Evolutionary conservation across 2,888 invertebrate genomes (phyloP), one percentile per base, ranked within the genome.

Genomic region (Adineta ricciae): DNA sequence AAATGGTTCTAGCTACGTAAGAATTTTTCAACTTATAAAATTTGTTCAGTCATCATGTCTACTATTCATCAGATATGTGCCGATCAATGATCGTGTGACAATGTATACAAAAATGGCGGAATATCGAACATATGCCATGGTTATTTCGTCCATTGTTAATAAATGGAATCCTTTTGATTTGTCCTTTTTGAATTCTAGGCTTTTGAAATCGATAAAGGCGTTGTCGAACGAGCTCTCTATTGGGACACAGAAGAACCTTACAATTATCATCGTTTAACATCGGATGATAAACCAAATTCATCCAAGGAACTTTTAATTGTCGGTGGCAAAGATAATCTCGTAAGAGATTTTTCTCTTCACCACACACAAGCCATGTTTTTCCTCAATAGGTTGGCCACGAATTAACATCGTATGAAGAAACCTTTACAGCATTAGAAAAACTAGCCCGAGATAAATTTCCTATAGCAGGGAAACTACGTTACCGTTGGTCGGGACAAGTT

Each of bases 191-290:
- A 0, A 32, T 36, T 19, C 5, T 19, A 72, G 72, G 72, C 9
- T 11, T 72, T 72, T 72, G 72, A 72, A 72, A 36, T 72, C 1
- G 72, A 72, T 19, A 72, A 72, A 19, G 72, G 72, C 11, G 19
- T 7, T 36, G 36, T 72, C 36, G 32, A 27, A 72, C 72, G 72
- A 32, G 72, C 72, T 5, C 36, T 72, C 16, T 72, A 72, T 72
- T 72, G 72, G 72, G 72, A 72, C 36, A 72, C 72, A 36, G 72
- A 72, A 32, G 36, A 72, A 36, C 72, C 72, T 32, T 72, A 72
- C 21, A 72, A 72, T 72, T 72, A 72, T 72, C 14, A 72, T 36
- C 72, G 72, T 72, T 27, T 72, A 27, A 72, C 72, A 72, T 14
- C 27, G 2, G 72, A 72, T 36, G 32, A 72, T 72, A 36, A 72